Conservation (phyloP, 2,113 vertebrate species). For the Tychaedon coryphoeus region DNA sequence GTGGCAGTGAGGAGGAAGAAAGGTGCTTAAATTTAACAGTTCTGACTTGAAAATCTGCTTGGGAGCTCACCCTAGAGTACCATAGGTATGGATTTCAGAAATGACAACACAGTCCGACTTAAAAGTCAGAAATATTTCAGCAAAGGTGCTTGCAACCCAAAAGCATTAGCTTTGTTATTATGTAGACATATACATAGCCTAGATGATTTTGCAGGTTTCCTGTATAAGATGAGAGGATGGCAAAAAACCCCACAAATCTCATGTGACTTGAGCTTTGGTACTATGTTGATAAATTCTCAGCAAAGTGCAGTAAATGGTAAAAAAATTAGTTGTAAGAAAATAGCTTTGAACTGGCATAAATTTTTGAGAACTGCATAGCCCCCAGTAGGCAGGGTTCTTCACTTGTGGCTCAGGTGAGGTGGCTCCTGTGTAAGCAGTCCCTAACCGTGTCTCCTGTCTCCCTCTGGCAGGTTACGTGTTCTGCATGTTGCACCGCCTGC, state of each 20-base stretch:
- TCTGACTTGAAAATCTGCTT: neutral
- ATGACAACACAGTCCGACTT: neutral
- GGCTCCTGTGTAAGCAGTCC: too few relatives aligned
- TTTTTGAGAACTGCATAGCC: neutral
- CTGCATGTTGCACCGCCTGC: slow-evolving; percentile 97
- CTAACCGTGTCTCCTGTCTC: neutral
- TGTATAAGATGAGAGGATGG: neutral
- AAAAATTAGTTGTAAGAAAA: neutral
- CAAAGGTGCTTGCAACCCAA: neutral
- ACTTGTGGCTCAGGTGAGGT: neutral
- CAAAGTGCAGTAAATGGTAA: neutral
- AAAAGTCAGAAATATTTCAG: neutral
- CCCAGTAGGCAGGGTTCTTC: neutral
- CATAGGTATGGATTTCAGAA: neutral
- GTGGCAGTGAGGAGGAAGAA: neutral
- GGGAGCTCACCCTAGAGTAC: neutral
- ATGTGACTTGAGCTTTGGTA: neutral
- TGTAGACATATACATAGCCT: neutral
- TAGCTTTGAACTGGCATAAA: neutral
- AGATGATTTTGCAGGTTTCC: neutral
- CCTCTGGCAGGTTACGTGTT: slow-evolving; percentile 87
- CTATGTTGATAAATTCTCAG: neutral
- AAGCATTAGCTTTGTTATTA: neutral
- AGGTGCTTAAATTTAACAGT: neutral
- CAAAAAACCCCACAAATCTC: accelerated